A percentile compares a stretch with the other conserved stretches of the same genome.
These are phyloP conservation scores for Helobdella robusta DNA, from an alignment of 2,888 invertebrate genomes.

Conservation along the genomic window DNA sequence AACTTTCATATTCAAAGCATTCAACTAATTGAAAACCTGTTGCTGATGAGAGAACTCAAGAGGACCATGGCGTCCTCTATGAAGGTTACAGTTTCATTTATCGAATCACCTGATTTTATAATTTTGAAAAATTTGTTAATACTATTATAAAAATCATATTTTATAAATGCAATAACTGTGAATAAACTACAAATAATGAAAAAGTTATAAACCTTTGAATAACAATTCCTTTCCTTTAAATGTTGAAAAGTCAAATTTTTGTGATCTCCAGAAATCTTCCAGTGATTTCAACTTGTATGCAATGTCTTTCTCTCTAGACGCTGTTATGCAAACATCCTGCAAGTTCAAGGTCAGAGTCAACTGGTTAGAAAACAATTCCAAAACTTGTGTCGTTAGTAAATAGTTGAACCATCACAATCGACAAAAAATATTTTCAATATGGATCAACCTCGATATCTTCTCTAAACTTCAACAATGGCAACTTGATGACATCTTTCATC, in stretches of 20 bases:
- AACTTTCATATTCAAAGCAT: too few relatives aligned
- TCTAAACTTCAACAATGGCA: constrained; percentile 78
- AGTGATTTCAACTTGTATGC: constrained; percentile 88
- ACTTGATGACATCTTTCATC: constrained; percentile 83
- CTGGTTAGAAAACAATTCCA: not conserved
- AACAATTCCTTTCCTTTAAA: constrained; percentile 91
- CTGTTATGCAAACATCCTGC: constrained; percentile 89
- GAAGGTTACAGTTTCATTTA: constrained; percentile 86
- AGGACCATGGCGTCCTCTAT: constrained; percentile 93
- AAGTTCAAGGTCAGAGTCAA: not conserved
- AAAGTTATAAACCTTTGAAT: constrained; percentile 58
- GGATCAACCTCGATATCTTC: constrained; percentile 92
- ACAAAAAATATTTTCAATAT: too few relatives aligned
- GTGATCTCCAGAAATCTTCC: constrained; percentile 85
- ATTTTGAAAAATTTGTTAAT: not conserved
- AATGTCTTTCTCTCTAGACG: constrained; percentile 94
- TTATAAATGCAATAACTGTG: too few relatives aligned
- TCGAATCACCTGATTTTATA: constrained; percentile 65
- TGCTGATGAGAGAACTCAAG: constrained; percentile 79
- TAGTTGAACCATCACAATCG: too few relatives aligned
- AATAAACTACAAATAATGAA: not conserved
- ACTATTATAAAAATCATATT: constrained; percentile 5
- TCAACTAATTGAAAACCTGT: constrained; percentile 55
- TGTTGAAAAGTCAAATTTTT: constrained; percentile 77
- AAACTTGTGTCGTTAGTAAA: too few relatives aligned